These are phyloP conservation scores for Enteromius trimaculatus DNA, from an alignment of 2,797 vertebrate species.

Conservation along the genomic window DNA sequence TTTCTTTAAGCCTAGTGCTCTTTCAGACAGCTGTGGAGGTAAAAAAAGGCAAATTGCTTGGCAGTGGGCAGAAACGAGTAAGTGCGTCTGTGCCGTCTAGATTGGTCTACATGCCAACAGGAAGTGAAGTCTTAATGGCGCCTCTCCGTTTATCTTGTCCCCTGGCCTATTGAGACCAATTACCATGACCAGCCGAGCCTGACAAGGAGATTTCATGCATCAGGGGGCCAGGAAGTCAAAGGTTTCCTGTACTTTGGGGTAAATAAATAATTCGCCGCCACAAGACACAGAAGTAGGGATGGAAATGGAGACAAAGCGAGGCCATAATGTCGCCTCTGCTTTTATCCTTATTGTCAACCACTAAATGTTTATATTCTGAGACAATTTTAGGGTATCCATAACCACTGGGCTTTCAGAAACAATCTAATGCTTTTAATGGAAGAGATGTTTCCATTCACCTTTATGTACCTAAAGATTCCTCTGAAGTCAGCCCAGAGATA, in stretches of 20 bases:
- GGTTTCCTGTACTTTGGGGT: slow-evolving; percentile 44
- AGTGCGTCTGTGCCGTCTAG: slow-evolving; percentile 48
- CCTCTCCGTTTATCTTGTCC: slow-evolving; percentile 57
- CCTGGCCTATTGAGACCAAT: slow-evolving; percentile 61
- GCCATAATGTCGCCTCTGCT: background rate
- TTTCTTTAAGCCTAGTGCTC: slow-evolving; percentile 74
- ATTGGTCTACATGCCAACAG: slow-evolving; percentile 53
- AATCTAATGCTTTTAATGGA: slow-evolving; percentile 10
- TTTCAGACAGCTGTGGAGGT: slow-evolving; percentile 68
- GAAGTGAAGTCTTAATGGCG: slow-evolving; percentile 57
- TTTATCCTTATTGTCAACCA: background rate
- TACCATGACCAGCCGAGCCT: slow-evolving; percentile 66
- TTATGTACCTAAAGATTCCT: background rate
- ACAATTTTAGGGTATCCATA: slow-evolving; percentile 4
- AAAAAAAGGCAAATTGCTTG: slow-evolving; percentile 53
- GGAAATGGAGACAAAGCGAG: slow-evolving; percentile 1
- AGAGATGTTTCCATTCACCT: background rate
- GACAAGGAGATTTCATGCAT: slow-evolving; percentile 75
- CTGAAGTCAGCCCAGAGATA: background rate
- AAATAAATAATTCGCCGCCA: slow-evolving; percentile 42
- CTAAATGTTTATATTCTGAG: background rate
- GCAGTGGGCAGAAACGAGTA: slow-evolving; percentile 45
- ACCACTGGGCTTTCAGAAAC: slow-evolving; percentile 18
- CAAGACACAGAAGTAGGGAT: slow-evolving; percentile 25
- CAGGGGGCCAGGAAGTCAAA: slow-evolving; percentile 50